Conservation (phyloP, 2,113 vertebrate genomes). For the Burhinus bistriatus region DNA sequence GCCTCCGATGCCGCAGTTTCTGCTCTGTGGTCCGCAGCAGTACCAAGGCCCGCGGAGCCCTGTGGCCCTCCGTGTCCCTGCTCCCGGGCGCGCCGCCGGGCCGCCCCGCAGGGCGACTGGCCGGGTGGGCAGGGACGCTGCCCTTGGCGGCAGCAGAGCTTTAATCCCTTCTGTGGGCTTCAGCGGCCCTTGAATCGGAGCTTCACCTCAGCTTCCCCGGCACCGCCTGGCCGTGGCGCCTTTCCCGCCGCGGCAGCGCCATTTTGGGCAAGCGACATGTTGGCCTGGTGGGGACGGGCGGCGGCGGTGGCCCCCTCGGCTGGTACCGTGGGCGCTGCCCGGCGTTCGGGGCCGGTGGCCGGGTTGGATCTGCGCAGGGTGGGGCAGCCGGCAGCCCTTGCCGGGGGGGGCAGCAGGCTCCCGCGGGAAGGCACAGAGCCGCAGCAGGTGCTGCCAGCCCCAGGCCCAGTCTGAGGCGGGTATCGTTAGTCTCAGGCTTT, state of each 20-base stretch:
- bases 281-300: accelerated
- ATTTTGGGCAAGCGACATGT: accelerated
- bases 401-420: not conserved
- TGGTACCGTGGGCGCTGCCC: accelerated
- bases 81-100: not conserved
- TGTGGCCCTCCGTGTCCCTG: accelerated
- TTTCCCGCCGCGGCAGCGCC: accelerated
- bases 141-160: not conserved
- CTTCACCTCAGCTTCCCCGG: not conserved
- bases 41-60: accelerated
- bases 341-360: accelerated
- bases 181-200: accelerated
- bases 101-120: accelerated
- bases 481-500: not conserved
- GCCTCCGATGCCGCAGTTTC: accelerated
- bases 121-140: accelerated
- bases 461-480: not conserved
- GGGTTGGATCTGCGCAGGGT: too few species aligned
- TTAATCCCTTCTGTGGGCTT: not conserved
- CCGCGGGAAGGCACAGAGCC: too few species aligned
- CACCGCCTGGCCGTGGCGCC: accelerated
- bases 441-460: accelerated
- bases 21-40: accelerated
- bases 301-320: not conserved
- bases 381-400: not conserved